Percentiles rank a stretch among this genome's conserved stretches.
These are phyloP conservation scores for Siniperca obscura DNA, from an alignment of 2,797 vertebrate species.

Conservation along the genomic window DNA sequence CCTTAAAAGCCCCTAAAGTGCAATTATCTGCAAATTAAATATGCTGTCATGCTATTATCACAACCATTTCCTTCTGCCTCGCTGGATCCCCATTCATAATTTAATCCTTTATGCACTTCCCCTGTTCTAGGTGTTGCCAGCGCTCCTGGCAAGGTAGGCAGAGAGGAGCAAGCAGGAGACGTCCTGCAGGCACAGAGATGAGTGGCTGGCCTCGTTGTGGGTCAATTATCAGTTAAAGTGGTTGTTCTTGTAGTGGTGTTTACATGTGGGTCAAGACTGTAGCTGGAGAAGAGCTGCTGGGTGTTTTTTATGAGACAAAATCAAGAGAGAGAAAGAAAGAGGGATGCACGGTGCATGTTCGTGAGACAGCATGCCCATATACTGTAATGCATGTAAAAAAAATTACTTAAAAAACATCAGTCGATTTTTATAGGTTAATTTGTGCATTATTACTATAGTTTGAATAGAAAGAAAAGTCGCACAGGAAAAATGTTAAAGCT, in stretches of 20 bases:
- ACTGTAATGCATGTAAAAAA: too few relatives aligned
- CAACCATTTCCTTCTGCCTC: conserved; percentile 69
- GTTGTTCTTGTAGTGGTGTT: conserved; percentile 39
- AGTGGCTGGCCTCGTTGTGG: conserved; percentile 13
- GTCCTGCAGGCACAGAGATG: conserved; percentile 28
- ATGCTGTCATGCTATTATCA: conserved; percentile 75
- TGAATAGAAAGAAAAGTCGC: neutral
- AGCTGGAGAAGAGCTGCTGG: conserved; percentile 14
- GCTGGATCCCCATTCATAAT: conserved; percentile 77
- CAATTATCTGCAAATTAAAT: conserved; percentile 78
- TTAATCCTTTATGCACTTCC: conserved; percentile 78
- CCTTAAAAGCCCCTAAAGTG: conserved; percentile 70
- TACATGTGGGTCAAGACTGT: conserved; percentile 45
- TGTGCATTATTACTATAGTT: neutral
- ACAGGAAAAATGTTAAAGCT: neutral
- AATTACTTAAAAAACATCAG: too few relatives aligned
- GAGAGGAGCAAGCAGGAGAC: conserved; percentile 16
- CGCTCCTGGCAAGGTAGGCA: conserved; percentile 46
- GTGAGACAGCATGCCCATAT: neutral
- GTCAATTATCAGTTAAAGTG: conserved; percentile 52
- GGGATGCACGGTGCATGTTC: neutral
- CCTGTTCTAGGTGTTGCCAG: conserved; percentile 58
- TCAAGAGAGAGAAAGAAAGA: neutral
- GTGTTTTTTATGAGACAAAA: conserved; percentile 7
- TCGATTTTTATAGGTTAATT: neutral